phyloP scores from a whole-genome alignment of 2,113 vertebrate species.

The Oncorhynchus kisutch region DNA sequence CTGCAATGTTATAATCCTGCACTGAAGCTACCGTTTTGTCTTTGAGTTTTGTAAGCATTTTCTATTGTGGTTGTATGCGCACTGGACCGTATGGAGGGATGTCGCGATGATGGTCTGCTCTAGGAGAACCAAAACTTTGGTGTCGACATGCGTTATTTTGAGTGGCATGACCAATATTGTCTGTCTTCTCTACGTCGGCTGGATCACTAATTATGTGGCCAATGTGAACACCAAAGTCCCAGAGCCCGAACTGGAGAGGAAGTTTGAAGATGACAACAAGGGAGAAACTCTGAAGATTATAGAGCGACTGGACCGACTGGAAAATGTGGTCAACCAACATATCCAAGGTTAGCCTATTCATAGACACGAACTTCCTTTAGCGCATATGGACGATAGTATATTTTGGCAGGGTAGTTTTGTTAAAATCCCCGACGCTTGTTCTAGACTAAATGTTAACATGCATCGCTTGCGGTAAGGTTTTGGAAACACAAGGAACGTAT shows the following conservation, averaged over 20 bases:
- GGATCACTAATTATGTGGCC: slow-evolving; percentile 96
- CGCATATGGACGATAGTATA: too few relatives aligned
- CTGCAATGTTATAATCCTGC: slow-evolving; percentile 1
- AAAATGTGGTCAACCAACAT: slow-evolving; percentile 95
- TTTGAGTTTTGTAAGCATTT: background rate
- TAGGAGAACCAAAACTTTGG: slow-evolving; percentile 98
- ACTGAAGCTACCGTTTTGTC: background rate
- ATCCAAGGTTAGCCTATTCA: slow-evolving; percentile 84
- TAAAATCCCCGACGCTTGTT: too few relatives aligned
- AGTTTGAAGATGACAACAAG: slow-evolving; percentile 89
- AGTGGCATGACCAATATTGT: slow-evolving; percentile 97
- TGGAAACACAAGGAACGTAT: too few relatives aligned
- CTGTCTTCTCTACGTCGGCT: slow-evolving; percentile 94
- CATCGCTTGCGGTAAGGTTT: too few relatives aligned
- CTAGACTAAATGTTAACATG: too few relatives aligned
- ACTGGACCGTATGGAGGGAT: slow-evolving; percentile 81
- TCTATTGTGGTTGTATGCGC: slow-evolving; percentile 7
- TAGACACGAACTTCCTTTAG: too few relatives aligned
- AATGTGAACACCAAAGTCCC: slow-evolving; percentile 87
- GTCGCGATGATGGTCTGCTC: slow-evolving; percentile 96
- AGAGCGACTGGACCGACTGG: slow-evolving; percentile 91
- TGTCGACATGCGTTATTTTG: slow-evolving; percentile 96
- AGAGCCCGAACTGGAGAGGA: slow-evolving; percentile 83
- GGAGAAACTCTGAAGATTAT: slow-evolving; percentile 92
- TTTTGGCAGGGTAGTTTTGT: background rate